These are phyloP conservation scores for Ptiloglossa arizonensis DNA, from an alignment of 1,140 invertebrate genomes.

Conservation along the genomic window DNA sequence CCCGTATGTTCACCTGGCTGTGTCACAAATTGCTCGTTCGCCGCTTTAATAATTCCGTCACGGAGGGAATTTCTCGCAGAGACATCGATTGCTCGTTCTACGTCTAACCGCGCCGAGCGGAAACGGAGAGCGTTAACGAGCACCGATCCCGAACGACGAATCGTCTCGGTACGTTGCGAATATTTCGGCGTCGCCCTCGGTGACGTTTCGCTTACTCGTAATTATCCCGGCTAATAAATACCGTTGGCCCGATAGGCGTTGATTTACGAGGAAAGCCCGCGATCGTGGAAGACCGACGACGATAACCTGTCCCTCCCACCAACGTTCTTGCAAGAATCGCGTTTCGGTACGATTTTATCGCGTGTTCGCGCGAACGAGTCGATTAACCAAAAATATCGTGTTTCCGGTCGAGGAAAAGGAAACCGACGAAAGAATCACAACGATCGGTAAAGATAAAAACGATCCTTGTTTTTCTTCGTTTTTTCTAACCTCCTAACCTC, in stretches of 20 bases:
- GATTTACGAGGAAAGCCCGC: constrained; percentile 12
- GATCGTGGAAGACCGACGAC: background rate
- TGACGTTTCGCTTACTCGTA: constrained; percentile 4
- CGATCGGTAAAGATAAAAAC: too few relatives aligned
- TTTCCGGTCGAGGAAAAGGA: background rate
- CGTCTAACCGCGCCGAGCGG: background rate
- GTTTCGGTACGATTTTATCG: constrained; percentile 8
- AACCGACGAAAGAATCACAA: background rate
- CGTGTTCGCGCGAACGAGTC: constrained; percentile 2
- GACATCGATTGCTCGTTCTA: background rate
- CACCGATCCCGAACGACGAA: background rate
- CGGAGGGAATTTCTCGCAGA: background rate
- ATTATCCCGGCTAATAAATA: constrained; percentile 39
- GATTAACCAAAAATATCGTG: constrained; percentile 1
- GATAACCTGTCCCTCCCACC: background rate
- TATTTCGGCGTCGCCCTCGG: background rate
- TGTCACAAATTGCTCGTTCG: background rate
- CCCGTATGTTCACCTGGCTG: too few relatives aligned
- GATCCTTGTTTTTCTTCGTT: too few relatives aligned
- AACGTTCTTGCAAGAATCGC: background rate
- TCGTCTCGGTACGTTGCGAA: background rate
- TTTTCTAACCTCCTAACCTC: too few relatives aligned
- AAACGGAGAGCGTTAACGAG: background rate
- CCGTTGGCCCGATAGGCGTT: background rate
- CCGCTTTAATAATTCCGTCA: constrained; percentile 23